Evolutionary conservation across 1,140 invertebrate species (phyloP).

Genomic region (Triops cancriformis): DNA sequence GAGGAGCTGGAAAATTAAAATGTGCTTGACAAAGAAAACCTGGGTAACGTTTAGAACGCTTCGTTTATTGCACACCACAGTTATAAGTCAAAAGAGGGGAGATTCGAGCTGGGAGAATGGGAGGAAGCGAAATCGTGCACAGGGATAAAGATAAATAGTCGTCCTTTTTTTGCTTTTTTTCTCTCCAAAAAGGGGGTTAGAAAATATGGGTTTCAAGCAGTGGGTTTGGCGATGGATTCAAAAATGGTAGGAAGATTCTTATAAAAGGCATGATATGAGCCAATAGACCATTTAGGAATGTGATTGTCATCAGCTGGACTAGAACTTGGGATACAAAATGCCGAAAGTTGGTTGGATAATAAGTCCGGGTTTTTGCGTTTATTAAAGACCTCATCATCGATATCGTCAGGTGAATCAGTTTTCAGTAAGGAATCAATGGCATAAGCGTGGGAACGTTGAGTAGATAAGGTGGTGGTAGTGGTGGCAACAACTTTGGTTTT

Average conservation of each 20-base stretch:
- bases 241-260: neutral
- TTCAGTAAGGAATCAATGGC: neutral
- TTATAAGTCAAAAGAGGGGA: neutral
- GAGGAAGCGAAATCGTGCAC: neutral
- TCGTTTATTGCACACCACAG: conserved; percentile 12
- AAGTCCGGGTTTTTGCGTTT: neutral
- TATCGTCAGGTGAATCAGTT: neutral
- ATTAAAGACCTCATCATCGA: neutral
- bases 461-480: neutral
- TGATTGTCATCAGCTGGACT: neutral
- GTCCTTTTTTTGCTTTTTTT: too few relatives aligned
- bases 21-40: conserved; percentile 7
- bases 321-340: neutral
- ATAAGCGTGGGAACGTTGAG: neutral
- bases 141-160: neutral
- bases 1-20: conserved; percentile 15
- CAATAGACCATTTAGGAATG: neutral
- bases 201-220: neutral
- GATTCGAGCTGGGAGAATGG: neutral
- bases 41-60: conserved; percentile 15
- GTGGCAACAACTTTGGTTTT: neutral
- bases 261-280: conserved; percentile 14
- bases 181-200: too few relatives aligned
- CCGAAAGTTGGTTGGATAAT: neutral
- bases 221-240: neutral